Base-by-base conservation (phyloP, 2,888 invertebrate genomes). In the Ditylenchus weischeri region DNA sequence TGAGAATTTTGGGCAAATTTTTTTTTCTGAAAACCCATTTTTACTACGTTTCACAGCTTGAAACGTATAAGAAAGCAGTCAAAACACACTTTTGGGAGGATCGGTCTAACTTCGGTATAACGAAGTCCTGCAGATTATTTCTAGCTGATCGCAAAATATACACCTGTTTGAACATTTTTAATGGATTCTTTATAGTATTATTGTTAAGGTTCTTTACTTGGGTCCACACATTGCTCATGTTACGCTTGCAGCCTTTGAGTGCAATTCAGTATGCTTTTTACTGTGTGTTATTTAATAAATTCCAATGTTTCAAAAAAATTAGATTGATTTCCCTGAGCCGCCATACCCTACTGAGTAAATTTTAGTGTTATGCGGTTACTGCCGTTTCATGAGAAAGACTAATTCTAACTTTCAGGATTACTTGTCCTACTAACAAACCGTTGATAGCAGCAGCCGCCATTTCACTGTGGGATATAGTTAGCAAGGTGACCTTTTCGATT, bases 171-270 rank as follows among this genome's bases (percentile, higher is more conserved):
- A 29, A 29, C 29, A 29, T 87, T 99, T 70, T 99, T 98, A 85
- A 86, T 99, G 83, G 86, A 86, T 60, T 11, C 23, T 64, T 51
- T 15, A 18, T 13, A 15, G 11, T 43, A n/a, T 10, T 29, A 2
- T 23, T 15, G 18, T 29, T 43, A 6, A 43, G 43, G 43, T 43
- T 15, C 43, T 43, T 43, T 43, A 43, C 15, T 43, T 86, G 86
- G 98, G 98, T n/a, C 98, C 98, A 43, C 95, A 96, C 84, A 98
- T 99, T 86, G 96, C 96, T 68, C 88, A 91, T 67, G 98, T 99
- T 57, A 98, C 98, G 4, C 87, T 98, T 83, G 98, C 98, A 19
- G 98, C 94, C 0, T 95, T 94, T 84, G 96, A 98, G 85, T 99
- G 98, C 84, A 90, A 91, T 61, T 88, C 90, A 35, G 88, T 96